These are phyloP conservation scores for Microcaecilia unicolor DNA, from an alignment of 2,797 vertebrate genomes.

Conservation along the genomic window DNA sequence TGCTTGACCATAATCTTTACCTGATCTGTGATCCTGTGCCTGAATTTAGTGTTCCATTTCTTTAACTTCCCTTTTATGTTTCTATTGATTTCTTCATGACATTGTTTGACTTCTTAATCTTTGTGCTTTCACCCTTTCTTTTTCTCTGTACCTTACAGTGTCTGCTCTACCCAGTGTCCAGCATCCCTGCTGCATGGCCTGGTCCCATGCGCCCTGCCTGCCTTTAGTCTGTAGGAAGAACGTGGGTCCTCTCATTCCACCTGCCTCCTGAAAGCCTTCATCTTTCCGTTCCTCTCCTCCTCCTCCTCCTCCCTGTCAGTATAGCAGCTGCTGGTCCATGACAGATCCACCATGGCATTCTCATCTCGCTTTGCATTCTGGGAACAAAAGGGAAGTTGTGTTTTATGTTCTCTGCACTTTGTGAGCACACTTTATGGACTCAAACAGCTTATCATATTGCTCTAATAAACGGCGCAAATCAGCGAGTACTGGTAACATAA, in stretches of 20 bases:
- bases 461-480: too few species aligned
- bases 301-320: conserved; percentile 42
- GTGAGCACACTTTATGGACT: too few species aligned
- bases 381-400: conserved; percentile 96
- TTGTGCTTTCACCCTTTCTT: not conserved
- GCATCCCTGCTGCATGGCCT: conserved; percentile 15
- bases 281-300: conserved; percentile 32
- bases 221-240: conserved; percentile 18
- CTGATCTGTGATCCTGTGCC: too few species aligned
- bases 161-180: conserved; percentile 10
- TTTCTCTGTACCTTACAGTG: conserved; percentile 14
- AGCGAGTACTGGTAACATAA: too few species aligned
- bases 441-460: too few species aligned
- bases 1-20: too few species aligned
- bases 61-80: too few species aligned
- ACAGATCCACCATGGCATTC: conserved; percentile 80
- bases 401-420: conserved; percentile 28
- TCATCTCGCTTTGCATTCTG: conserved; percentile 97
- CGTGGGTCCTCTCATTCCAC: not conserved
- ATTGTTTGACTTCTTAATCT: not conserved
- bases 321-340: conserved; percentile 53
- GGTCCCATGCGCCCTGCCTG: conserved; percentile 7
- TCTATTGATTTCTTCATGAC: too few species aligned
- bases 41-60: too few species aligned
- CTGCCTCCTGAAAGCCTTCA: too few species aligned